These are phyloP conservation scores for Anthopleura xanthogrammica DNA, from an alignment of 92 coral and sea anemone species.

Conservation along the genomic window DNA sequence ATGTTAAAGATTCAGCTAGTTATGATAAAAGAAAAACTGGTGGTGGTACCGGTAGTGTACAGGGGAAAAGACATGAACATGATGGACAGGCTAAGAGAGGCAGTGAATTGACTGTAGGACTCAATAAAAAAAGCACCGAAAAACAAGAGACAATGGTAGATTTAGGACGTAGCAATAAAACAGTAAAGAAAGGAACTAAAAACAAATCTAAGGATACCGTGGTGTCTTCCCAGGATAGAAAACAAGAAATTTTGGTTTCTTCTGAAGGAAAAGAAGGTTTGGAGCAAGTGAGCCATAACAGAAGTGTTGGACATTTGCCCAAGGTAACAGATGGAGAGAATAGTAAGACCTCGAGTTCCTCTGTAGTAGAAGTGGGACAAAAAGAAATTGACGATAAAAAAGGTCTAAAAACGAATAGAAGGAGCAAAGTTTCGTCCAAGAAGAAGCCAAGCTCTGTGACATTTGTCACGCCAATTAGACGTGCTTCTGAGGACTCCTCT, in stretches of 20 bases:
- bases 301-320: background rate
- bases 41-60: background rate
- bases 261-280: background rate
- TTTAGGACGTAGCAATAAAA: background rate
- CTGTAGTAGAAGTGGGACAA: background rate
- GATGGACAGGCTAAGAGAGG: background rate
- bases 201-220: background rate
- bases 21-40: background rate
- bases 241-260: background rate
- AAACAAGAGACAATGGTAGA: background rate
- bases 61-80: background rate
- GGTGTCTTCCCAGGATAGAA: background rate
- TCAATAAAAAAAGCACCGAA: background rate
- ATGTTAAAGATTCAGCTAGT: background rate
- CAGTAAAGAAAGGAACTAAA: background rate
- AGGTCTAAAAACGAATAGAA: background rate
- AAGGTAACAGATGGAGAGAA: background rate
- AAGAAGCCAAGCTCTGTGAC: slow-evolving; percentile 1
- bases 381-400: background rate
- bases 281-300: background rate
- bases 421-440: slow-evolving; percentile 2
- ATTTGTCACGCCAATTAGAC: background rate
- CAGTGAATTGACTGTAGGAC: background rate
- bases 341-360: background rate
- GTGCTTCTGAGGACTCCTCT: background rate